phyloP scores from a whole-genome alignment of 2,113 vertebrate species.

The Cyphomyrus discorhynchus region DNA sequence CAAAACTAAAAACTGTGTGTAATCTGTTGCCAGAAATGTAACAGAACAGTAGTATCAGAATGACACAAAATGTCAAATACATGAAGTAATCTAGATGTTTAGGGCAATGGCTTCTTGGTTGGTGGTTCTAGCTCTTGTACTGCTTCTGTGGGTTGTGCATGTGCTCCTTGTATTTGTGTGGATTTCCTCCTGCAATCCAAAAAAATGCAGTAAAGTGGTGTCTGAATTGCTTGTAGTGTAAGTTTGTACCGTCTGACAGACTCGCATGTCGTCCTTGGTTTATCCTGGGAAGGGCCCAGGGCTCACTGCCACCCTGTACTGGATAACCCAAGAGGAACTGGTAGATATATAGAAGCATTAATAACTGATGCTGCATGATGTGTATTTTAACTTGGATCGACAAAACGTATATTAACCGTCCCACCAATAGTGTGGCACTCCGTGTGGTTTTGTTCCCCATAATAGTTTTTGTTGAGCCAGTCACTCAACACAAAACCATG shows the following conservation, averaged over 20 bases:
- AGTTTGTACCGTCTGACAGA: neutral
- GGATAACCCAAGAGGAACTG: neutral
- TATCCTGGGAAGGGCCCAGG: neutral
- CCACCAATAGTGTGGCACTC: neutral
- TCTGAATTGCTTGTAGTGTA: neutral
- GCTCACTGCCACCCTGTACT: neutral
- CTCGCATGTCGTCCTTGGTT: neutral
- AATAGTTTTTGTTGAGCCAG: neutral
- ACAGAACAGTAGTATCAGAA: neutral
- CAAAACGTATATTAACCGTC: neutral
- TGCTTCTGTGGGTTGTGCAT: neutral
- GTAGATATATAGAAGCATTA: neutral
- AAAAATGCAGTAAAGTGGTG: neutral
- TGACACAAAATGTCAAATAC: neutral
- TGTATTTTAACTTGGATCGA: neutral
- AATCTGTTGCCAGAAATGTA: neutral
- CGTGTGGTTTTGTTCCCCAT: neutral
- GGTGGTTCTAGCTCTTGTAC: neutral
- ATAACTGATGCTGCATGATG: neutral
- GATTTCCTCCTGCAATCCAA: neutral
- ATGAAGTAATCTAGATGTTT: neutral
- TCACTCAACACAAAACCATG: neutral
- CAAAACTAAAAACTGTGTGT: neutral
- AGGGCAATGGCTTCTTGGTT: neutral
- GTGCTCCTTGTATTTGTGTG: neutral